Evolutionary conservation across 1,140 invertebrate species (phyloP), one percentile per base, ranked within the genome.

Genomic region (Trichomalopsis sarcophagae): DNA sequence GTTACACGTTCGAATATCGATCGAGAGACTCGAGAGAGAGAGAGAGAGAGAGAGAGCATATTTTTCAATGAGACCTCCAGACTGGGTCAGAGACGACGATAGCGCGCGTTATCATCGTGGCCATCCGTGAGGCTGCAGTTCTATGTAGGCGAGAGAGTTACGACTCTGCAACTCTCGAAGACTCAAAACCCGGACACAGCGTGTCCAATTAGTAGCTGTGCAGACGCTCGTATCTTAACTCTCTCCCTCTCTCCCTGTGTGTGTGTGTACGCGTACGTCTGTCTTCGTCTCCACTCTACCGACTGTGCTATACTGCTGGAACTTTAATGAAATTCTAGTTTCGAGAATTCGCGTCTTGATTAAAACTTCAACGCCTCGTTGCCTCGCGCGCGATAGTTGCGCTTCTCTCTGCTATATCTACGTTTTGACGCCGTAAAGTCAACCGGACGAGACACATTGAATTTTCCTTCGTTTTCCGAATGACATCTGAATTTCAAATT

Each of bases 321-420:
- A 87, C 88, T 88, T 87, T 69, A 87, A 87, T 87, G 88, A 86
- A 87, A 88, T 87, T 88, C 87, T 87, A 88, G 88, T 87, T 88
- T 87, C 86, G 84, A 83, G 84, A 85, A 88, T 87, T 87, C 86
- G 82, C 78, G 78, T 87, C 88, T 88, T 88, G 87, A 88, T 88
- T 88, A 88, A 88, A 88, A 88, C 88, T 88, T 88, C 62, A 81
- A 55, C 83, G 73, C 66, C 81, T 10, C 14, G 6, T 50, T 62
- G 17, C 55, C 17, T 0, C 55, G 6, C 55, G 21, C 55, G 6
- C 55, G 55, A 62, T 62, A 62, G 55, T 62, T 62, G 14, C 55
- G 21, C n/a, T 1, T 27, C 27, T 27, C 27, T 27, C 27, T 27
- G 27, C 27, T 27, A 17, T n/a, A n/a, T 21, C 40, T 21, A 62